These are phyloP conservation scores for Nephila pilipes DNA, from an alignment of 1,140 invertebrate species.

Conservation along the genomic window DNA sequence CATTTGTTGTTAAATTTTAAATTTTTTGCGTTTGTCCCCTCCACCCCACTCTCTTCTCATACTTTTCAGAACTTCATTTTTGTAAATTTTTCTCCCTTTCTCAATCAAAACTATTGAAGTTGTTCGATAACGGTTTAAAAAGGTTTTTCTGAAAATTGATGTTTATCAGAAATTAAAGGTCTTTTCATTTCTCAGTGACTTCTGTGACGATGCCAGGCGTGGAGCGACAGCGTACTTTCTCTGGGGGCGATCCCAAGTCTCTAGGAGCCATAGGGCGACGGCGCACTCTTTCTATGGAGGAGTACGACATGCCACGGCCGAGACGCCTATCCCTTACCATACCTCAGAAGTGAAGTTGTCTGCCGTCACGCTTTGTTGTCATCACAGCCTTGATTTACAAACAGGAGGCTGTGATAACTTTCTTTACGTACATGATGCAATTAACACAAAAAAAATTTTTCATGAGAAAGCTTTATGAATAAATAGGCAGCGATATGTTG, in stretches of 20 bases:
- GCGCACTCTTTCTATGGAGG: slow-evolving; percentile 80
- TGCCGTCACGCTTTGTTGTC: background rate
- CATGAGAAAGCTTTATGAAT: slow-evolving; percentile 66
- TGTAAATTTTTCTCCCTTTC: too few relatives aligned
- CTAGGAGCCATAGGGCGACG: slow-evolving; percentile 79
- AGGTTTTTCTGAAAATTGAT: too few relatives aligned
- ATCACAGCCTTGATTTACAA: too few relatives aligned
- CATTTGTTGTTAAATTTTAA: too few relatives aligned
- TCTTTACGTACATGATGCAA: slow-evolving; percentile 43
- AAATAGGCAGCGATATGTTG: slow-evolving; percentile 56
- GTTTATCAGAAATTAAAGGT: background rate
- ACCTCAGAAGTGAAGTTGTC: slow-evolving; percentile 73
- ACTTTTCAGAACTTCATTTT: too few relatives aligned
- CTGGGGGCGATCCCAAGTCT: slow-evolving; percentile 76
- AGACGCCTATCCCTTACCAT: slow-evolving; percentile 78
- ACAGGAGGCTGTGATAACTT: background rate
- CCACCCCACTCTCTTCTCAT: too few relatives aligned
- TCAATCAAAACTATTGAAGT: too few relatives aligned
- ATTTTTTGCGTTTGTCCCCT: too few relatives aligned
- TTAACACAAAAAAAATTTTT: slow-evolving; percentile 27
- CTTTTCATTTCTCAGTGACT: slow-evolving; percentile 75
- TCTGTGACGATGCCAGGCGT: slow-evolving; percentile 79
- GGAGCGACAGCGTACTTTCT: slow-evolving; percentile 78
- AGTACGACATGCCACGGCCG: slow-evolving; percentile 79
- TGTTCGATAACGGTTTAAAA: too few relatives aligned